Percentiles rank a stretch among this genome's conserved stretches.
These are phyloP conservation scores for Fundulus diaphanus DNA, from an alignment of 2,797 vertebrate species.

Conservation along the genomic window DNA sequence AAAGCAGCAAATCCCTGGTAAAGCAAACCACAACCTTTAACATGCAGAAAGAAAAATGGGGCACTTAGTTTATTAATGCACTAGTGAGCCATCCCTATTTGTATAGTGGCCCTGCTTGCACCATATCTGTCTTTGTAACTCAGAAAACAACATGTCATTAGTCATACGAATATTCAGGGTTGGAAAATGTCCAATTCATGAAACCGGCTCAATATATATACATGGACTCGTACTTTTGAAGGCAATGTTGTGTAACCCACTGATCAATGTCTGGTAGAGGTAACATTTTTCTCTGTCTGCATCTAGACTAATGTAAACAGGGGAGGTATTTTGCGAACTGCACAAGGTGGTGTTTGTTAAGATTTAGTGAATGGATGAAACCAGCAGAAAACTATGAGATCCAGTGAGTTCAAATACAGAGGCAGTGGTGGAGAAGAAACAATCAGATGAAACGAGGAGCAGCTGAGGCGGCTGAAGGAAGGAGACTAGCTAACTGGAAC, in stretches of 20 bases:
- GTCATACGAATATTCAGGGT: constrained; percentile 65
- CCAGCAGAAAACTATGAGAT: no score
- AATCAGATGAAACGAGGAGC: no score
- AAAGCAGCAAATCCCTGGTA: constrained; percentile 22
- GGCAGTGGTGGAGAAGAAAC: no score
- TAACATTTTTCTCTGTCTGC: constrained; percentile 72
- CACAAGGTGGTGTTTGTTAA: constrained; percentile 61
- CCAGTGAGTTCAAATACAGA: no score
- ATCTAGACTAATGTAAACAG: constrained; percentile 65
- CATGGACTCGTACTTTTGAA: constrained; percentile 51
- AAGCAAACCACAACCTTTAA: constrained; percentile 73
- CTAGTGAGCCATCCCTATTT: constrained; percentile 59
- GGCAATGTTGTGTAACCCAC: constrained; percentile 66
- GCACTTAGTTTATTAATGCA: constrained; percentile 72
- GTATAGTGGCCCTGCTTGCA: constrained; percentile 52
- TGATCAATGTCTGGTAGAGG: constrained; percentile 73
- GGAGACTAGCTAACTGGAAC: no score
- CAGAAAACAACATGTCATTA: constrained; percentile 70
- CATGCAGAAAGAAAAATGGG: constrained; percentile 62
- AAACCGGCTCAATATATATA: constrained; percentile 51
- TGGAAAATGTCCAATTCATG: constrained; percentile 74
- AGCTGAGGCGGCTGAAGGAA: no score
- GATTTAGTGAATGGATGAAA: constrained; percentile 81
- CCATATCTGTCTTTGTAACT: constrained; percentile 68
- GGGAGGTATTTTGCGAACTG: constrained; percentile 69